Evolutionary conservation across 2,888 invertebrate genomes (phyloP).

Genomic region (Glaucopsyche alexis): DNA sequence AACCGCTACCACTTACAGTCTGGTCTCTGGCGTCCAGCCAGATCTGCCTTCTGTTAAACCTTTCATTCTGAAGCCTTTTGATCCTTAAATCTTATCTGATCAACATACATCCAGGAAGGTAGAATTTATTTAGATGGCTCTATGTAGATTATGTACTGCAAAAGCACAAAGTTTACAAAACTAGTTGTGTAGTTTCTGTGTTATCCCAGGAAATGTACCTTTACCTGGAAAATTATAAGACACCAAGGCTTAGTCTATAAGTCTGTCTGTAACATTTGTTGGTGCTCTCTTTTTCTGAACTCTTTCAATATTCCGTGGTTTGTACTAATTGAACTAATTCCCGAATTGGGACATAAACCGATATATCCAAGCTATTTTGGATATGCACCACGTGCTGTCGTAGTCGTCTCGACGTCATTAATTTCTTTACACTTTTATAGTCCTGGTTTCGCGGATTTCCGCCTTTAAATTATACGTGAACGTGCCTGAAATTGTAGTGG

Average conservation of each 20-base stretch:
- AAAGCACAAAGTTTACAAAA: not conserved
- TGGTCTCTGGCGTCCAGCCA: not conserved
- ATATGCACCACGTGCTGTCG: slow-evolving; percentile 3
- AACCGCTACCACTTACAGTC: slow-evolving; percentile 8
- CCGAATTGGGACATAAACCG: not conserved
- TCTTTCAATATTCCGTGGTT: not conserved
- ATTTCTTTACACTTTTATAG: slow-evolving; percentile 19
- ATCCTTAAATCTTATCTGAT: not conserved
- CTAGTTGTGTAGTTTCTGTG: no score
- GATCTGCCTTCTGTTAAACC: slow-evolving; percentile 10
- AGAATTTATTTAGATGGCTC: not conserved
- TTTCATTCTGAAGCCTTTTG: slow-evolving; percentile 1
- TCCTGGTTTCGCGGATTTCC: slow-evolving; percentile 20
- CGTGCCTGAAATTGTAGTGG: not conserved
- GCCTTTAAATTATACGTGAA: slow-evolving; percentile 6
- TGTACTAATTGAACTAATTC: not conserved
- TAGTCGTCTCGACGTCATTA: slow-evolving; percentile 9
- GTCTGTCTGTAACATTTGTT: not conserved
- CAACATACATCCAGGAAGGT: not conserved
- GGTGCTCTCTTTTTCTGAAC: no score
- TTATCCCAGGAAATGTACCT: no score
- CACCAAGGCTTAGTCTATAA: not conserved
- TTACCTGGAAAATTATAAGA: not conserved
- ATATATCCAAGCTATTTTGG: slow-evolving; percentile 5
- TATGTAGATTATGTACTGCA: not conserved